Conservation (phyloP, 2,113 vertebrate genomes). For the Misgurnus mizolepis region DNA sequence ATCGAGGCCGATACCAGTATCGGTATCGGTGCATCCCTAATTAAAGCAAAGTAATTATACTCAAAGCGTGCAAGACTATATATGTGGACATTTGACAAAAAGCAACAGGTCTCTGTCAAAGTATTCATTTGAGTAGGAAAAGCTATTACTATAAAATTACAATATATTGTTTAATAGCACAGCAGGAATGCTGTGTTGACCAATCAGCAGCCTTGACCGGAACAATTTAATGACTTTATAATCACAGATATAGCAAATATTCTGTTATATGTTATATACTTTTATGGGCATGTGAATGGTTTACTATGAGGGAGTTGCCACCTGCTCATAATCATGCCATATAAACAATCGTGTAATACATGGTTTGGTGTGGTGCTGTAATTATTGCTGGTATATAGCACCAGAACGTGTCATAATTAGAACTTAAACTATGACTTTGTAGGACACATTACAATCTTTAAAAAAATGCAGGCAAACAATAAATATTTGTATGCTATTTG, state of each 20-base stretch:
- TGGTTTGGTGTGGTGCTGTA: neutral
- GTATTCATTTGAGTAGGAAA: too few relatives aligned
- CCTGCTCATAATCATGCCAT: neutral
- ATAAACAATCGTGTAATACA: conserved; percentile 22
- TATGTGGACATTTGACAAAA: too few relatives aligned
- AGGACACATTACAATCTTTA: neutral
- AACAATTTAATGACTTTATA: neutral
- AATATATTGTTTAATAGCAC: too few relatives aligned
- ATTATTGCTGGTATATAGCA: neutral
- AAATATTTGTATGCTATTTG: too few relatives aligned
- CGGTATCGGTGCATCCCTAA: too few relatives aligned
- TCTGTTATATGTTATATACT: neutral
- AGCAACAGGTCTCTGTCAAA: too few relatives aligned
- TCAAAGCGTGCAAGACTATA: too few relatives aligned
- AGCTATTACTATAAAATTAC: neutral
- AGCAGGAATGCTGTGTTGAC: neutral
- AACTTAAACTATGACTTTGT: neutral
- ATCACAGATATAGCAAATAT: neutral
- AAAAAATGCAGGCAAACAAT: neutral
- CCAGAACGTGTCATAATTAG: neutral
- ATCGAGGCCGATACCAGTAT: too few relatives aligned
- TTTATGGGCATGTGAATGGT: conserved; percentile 28
- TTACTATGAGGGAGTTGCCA: conserved; percentile 13
- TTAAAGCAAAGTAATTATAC: too few relatives aligned
- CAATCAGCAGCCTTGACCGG: neutral